A percentile compares a stretch with the other conserved stretches of the same genome.
phyloP scores from a whole-genome alignment of 2,113 vertebrate species.

The Stictonetta naevosa region DNA sequence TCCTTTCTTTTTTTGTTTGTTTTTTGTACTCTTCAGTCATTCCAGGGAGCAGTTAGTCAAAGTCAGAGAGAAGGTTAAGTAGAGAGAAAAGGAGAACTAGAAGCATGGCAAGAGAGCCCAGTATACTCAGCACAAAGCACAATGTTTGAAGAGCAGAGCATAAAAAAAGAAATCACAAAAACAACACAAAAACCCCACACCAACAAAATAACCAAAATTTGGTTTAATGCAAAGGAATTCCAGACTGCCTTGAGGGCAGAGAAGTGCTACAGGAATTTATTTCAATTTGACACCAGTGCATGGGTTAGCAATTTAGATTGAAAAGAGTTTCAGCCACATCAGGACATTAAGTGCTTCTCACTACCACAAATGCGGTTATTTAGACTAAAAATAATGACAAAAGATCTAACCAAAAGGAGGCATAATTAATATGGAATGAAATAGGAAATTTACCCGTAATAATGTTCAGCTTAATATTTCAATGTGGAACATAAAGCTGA shows the following conservation, averaged over 20 bases:
- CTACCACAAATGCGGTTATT: not conserved
- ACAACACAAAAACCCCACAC: not conserved
- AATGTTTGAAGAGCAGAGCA: not conserved
- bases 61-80: not conserved
- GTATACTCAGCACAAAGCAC: too few species aligned
- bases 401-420: not conserved
- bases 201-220: not conserved
- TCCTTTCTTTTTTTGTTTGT: too few species aligned
- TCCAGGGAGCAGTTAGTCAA: not conserved
- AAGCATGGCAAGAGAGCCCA: not conserved
- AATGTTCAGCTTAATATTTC: constrained; percentile 14
- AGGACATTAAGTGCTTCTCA: not conserved
- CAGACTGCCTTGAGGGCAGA: not conserved
- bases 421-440: constrained; percentile 32
- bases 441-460: constrained; percentile 4
- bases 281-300: not conserved
- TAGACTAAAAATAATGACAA: not conserved
- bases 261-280: not conserved
- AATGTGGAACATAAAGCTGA: not conserved
- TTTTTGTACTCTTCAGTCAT: not conserved
- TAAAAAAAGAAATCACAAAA: too few species aligned
- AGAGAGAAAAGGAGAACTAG: not conserved
- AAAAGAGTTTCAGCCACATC: not conserved
- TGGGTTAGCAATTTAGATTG: not conserved
- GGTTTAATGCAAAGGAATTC: not conserved